Percentiles rank a stretch among this genome's conserved stretches.
Conservation (phyloP, 2,888 invertebrate species). For the Falcaria lacertinaria region DNA sequence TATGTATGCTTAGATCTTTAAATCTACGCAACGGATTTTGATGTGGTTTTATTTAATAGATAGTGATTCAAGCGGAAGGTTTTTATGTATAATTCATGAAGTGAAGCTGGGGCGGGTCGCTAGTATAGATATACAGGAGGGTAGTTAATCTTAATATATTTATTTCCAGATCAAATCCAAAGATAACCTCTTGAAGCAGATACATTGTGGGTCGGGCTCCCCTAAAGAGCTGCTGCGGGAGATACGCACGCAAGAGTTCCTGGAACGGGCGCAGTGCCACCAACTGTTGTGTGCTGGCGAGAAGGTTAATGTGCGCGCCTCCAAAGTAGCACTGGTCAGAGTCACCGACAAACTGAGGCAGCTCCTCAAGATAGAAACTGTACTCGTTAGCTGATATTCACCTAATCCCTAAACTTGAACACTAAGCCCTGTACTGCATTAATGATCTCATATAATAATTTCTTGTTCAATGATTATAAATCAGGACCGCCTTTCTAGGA, state of each 20-base stretch:
- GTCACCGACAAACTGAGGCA: conserved; percentile 91
- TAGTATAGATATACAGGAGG: too few species aligned
- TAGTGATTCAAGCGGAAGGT: too few species aligned
- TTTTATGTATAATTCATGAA: too few species aligned
- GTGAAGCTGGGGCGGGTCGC: too few species aligned
- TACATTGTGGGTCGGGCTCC: conserved; percentile 81
- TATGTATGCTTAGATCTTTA: too few species aligned
- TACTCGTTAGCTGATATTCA: conserved; percentile 82
- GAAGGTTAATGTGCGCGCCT: conserved; percentile 88
- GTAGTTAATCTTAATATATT: too few species aligned
- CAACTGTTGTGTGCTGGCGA: conserved; percentile 88
- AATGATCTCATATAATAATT: not conserved
- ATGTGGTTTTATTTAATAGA: too few species aligned
- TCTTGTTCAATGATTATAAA: too few species aligned
- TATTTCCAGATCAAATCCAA: conserved; percentile 87
- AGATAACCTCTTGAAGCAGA: conserved; percentile 87
- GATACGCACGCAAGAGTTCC: conserved; percentile 88
- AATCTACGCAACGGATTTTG: too few species aligned
- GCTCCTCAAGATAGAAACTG: conserved; percentile 89
- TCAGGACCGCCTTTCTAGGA: too few species aligned
- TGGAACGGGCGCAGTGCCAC: conserved; percentile 89
- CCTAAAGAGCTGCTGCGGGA: conserved; percentile 80
- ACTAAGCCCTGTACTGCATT: not conserved
- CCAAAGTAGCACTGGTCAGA: conserved; percentile 89
- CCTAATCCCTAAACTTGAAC: not conserved